Evolutionary conservation across 1,140 invertebrate species (phyloP), one percentile per base, ranked within the genome.

Genomic region (Nylanderia fulva): DNA sequence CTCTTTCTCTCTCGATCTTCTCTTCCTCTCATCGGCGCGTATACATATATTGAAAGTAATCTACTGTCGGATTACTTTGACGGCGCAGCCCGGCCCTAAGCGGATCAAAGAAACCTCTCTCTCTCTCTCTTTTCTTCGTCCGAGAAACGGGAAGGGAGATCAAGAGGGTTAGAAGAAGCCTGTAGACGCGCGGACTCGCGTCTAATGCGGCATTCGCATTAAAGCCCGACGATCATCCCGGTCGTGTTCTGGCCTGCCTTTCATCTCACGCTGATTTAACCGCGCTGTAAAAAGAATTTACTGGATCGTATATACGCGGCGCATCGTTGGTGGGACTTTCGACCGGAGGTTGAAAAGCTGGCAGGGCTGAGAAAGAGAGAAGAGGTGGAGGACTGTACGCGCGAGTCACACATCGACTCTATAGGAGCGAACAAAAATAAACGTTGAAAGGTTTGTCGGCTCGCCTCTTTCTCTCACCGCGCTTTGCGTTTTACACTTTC

Each of bases 21-120:
- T 18, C 52, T 39, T 29, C 48, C 29, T 45, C 58, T 69, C 83
- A 52, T 79, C 72, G 87, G 71, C 79, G 72, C 54, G 15, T 85
- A 77, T 80, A 74, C 61, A 58, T 86, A 72, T 86, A 90, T 90
- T 69, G 84, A 86, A 88, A 90, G 89, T 90, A 90, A 90, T 90
- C 89, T 88, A 90, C 88, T 85, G 88, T 86, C 89, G 89, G 89
- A 90, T 90, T 90, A 90, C 89, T 90, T 90, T 90, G 89, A 90
- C 84, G 86, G 86, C 75, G 42, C 42, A 83, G 76, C 74, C 84
- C 61, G 66, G 77, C 54, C 79, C 84, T 90, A 90, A 90, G 89
- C 89, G 89, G 89, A 90, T 90, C 89, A 90, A 90, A 90, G 88
- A 82, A 75, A 68, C 85, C 56, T 18, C 33, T 18, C 29, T 21